Conservation (phyloP, 1,140 invertebrate species). For the Neotoxoptera formosana region DNA sequence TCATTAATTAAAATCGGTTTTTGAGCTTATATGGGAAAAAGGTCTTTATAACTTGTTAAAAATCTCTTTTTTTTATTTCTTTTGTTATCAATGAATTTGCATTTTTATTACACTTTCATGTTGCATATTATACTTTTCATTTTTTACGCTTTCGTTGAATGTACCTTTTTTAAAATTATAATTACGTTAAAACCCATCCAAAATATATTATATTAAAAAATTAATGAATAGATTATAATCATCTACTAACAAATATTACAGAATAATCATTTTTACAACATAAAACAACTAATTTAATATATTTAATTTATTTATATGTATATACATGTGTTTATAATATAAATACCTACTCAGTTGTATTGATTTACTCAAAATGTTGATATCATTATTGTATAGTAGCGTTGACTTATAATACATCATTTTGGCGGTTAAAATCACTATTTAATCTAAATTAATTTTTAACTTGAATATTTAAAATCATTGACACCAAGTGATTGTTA, state of each 20-base stretch:
- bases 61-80: background rate
- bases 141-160: conserved; percentile 31
- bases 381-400: too few species aligned
- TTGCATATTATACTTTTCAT: background rate
- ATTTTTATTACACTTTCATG: conserved; percentile 38
- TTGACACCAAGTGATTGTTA: background rate
- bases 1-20: conserved; percentile 20
- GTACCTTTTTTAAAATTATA: conserved; percentile 7
- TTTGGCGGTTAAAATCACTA: too few species aligned
- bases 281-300: conserved; percentile 1
- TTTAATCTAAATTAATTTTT: too few species aligned
- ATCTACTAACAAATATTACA: background rate
- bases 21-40: conserved; percentile 11
- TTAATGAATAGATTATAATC: conserved; percentile 10
- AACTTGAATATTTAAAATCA: too few species aligned
- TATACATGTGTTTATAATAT: background rate
- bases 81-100: conserved; percentile 33
- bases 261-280: conserved; percentile 60
- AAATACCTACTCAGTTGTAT: background rate
- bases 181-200: background rate
- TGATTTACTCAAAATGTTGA: too few species aligned
- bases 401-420: too few species aligned
- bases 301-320: background rate
- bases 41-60: conserved; percentile 19
- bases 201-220: conserved; percentile 21